These are phyloP conservation scores for Gryllus bimaculatus DNA, from an alignment of 1,140 invertebrate genomes.

Conservation along the genomic window DNA sequence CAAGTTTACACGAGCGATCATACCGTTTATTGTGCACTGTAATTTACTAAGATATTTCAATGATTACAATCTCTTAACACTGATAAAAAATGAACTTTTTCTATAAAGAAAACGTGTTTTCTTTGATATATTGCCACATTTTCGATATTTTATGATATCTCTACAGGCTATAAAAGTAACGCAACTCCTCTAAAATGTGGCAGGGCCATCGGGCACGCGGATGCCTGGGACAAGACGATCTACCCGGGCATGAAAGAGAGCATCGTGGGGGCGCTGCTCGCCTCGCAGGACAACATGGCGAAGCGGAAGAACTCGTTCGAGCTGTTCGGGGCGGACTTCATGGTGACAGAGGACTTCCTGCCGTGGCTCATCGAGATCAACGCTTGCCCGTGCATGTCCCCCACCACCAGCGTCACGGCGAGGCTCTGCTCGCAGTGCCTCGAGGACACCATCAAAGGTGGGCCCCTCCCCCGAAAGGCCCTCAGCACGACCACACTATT, in stretches of 20 bases:
- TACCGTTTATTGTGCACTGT: too few relatives aligned
- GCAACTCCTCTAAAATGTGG: too few relatives aligned
- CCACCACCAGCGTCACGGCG: conserved; percentile 79
- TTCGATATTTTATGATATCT: too few relatives aligned
- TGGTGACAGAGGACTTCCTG: conserved; percentile 76
- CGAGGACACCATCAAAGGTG: conserved; percentile 89
- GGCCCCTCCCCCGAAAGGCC: background rate
- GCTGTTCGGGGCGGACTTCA: conserved; percentile 88
- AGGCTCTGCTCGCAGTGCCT: conserved; percentile 76
- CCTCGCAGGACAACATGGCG: conserved; percentile 79
- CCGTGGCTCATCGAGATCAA: conserved; percentile 94
- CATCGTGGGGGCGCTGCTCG: conserved; percentile 74
- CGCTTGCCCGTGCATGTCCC: conserved; percentile 81
- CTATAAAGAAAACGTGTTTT: too few relatives aligned
- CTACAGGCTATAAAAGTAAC: too few relatives aligned
- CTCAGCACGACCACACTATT: too few relatives aligned
- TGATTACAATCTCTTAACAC: too few relatives aligned
- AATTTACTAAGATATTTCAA: too few relatives aligned
- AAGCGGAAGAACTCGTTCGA: conserved; percentile 82
- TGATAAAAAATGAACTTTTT: too few relatives aligned
- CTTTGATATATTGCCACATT: too few relatives aligned
- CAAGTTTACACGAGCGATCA: too few relatives aligned
- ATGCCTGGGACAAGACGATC: conserved; percentile 69
- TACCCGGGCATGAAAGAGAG: conserved; percentile 85
- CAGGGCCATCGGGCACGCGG: conserved; percentile 50